Conservation (phyloP, 2,888 invertebrate species). For the Candidula unifasciata region DNA sequence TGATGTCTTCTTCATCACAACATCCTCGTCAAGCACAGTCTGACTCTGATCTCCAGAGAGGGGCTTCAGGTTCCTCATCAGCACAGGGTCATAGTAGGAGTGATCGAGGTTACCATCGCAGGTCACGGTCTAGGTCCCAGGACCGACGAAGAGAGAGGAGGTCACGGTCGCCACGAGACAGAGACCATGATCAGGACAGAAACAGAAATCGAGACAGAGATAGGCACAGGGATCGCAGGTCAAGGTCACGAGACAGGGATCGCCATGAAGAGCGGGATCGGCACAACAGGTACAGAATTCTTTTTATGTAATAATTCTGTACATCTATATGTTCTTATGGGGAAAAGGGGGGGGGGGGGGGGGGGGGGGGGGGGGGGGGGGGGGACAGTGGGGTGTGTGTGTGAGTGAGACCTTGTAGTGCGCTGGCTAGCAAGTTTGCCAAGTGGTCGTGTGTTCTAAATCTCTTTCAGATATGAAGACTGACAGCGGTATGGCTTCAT, state of each 20-base stretch:
- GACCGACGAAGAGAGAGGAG: constrained; percentile 25
- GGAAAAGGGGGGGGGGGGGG: no score
- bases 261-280: background rate
- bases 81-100: constrained; percentile 6
- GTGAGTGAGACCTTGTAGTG: no score
- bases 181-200: constrained; percentile 33
- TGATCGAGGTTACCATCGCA: constrained; percentile 3
- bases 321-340: no score
- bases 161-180: constrained; percentile 20
- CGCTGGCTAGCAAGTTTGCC: no score
- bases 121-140: constrained; percentile 4
- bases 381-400: no score
- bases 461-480: no score
- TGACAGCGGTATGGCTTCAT: no score
- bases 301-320: no score
- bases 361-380: no score
- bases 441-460: no score
- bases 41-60: background rate
- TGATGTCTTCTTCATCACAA: background rate
- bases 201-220: constrained; percentile 30
- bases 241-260: constrained; percentile 7
- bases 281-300: constrained; percentile 12
- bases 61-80: background rate
- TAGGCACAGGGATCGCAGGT: constrained; percentile 11
- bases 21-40: background rate